A percentile compares a stretch with the other conserved stretches of the same genome.
phyloP scores from a whole-genome alignment of 2,888 invertebrate genomes.

The Palloptera scutellata region DNA sequence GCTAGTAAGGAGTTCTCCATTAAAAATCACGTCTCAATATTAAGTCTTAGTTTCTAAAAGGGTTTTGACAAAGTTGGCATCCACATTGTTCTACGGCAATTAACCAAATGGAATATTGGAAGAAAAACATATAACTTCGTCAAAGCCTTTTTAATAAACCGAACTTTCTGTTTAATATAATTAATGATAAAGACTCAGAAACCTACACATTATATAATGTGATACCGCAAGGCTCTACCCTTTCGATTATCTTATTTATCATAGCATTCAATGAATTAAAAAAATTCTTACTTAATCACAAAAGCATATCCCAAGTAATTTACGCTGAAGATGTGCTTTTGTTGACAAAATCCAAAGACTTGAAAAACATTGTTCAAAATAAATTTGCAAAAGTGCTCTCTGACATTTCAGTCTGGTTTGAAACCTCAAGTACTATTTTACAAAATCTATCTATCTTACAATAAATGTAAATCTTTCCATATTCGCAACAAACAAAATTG shows the following conservation, averaged over 20 bases:
- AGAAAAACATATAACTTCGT: slow-evolving; percentile 10
- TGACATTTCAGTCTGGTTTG: neutral
- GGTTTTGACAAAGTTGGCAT: neutral
- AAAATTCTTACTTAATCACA: neutral
- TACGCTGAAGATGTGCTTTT: slow-evolving; percentile 13
- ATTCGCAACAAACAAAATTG: no score
- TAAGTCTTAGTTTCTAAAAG: neutral
- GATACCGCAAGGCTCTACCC: slow-evolving; percentile 16
- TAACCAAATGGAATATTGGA: slow-evolving; percentile 15
- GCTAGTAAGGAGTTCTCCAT: slow-evolving; percentile 4
- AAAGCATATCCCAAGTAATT: neutral
- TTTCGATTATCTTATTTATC: slow-evolving; percentile 14
- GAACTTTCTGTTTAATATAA: neutral
- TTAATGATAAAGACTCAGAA: slow-evolving; percentile 4
- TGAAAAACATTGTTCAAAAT: neutral
- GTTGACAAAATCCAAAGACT: neutral
- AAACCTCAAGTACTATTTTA: no score
- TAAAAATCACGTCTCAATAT: slow-evolving; percentile 17
- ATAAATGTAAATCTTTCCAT: no score
- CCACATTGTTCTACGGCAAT: slow-evolving; percentile 2
- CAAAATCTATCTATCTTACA: no score
- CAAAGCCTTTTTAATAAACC: slow-evolving; percentile 4
- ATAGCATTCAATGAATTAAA: slow-evolving; percentile 9
- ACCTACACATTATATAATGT: neutral
- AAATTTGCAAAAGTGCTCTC: neutral